Conservation (phyloP, 2,113 vertebrate genomes). For the Panthera uncia region DNA sequence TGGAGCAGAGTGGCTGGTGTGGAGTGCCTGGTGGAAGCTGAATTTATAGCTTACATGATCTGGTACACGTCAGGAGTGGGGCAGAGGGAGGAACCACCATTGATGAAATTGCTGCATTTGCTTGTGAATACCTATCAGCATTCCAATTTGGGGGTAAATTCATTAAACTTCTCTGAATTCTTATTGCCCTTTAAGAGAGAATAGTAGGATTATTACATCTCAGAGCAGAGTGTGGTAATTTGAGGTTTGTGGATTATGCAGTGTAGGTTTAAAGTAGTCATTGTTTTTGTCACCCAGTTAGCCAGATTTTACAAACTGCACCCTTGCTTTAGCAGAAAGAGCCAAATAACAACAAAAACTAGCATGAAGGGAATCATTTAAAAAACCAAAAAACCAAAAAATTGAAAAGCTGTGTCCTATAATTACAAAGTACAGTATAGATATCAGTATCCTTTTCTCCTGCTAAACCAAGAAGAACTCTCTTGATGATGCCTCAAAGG, state of each 20-base stretch:
- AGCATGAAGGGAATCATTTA: background rate
- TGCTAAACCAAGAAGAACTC: background rate
- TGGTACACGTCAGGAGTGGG: background rate
- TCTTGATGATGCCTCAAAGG: background rate
- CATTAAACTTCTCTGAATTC: background rate
- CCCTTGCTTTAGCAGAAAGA: slow-evolving; percentile 24
- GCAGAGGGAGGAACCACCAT: background rate
- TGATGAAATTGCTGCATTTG: background rate
- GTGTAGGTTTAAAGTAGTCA: background rate
- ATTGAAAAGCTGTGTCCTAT: background rate
- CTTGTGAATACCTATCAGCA: background rate
- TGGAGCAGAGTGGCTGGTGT: background rate
- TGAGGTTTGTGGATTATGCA: background rate
- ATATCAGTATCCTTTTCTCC: background rate
- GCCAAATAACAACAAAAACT: background rate
- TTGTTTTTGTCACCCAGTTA: slow-evolving; percentile 25
- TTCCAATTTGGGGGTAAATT: background rate
- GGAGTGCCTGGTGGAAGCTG: background rate
- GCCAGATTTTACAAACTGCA: background rate
- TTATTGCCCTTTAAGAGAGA: background rate
- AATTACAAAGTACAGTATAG: background rate
- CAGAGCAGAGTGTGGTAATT: background rate
- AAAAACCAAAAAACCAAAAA: background rate
- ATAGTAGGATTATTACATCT: background rate
- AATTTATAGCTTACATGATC: background rate